These are phyloP conservation scores for Campopleginae sp. DNA, from an alignment of 2,888 invertebrate species.

Conservation along the genomic window DNA sequence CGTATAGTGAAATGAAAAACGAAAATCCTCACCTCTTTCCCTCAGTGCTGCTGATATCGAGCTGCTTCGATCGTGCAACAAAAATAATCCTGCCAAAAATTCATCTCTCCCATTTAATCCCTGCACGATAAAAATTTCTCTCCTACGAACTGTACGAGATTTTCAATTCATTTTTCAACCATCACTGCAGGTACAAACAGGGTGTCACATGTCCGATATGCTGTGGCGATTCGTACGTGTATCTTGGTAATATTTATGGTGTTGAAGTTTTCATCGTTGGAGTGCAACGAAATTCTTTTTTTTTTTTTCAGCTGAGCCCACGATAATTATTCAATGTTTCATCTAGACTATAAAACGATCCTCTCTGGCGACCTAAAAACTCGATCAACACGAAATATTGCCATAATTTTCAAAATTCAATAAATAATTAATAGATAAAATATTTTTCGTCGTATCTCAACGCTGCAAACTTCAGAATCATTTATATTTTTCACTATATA, in stretches of 20 bases:
- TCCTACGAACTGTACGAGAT: slow-evolving; percentile 12
- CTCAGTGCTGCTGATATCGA: slow-evolving; percentile 30
- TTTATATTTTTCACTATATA: not conserved
- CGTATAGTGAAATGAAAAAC: slow-evolving; percentile 34
- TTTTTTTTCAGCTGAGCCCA: no score
- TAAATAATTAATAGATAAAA: no score
- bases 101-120: slow-evolving; percentile 25
- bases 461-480: no score
- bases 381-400: no score
- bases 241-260: not conserved
- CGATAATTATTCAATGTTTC: no score
- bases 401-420: no score
- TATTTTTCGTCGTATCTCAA: no score
- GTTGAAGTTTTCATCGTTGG: no score
- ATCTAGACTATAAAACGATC: no score
- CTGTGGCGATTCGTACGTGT: slow-evolving; percentile 47
- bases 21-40: slow-evolving; percentile 25
- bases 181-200: slow-evolving; percentile 5
- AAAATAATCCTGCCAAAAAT: slow-evolving; percentile 46
- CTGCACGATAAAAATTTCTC: slow-evolving; percentile 56
- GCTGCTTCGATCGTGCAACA: slow-evolving; percentile 56
- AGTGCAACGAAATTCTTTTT: no score
- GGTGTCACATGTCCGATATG: not conserved
- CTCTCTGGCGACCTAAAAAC: no score
- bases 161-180: slow-evolving; percentile 46